phyloP scores from a whole-genome alignment of 2,113 vertebrate genomes.

The Recurvirostra avosetta region DNA sequence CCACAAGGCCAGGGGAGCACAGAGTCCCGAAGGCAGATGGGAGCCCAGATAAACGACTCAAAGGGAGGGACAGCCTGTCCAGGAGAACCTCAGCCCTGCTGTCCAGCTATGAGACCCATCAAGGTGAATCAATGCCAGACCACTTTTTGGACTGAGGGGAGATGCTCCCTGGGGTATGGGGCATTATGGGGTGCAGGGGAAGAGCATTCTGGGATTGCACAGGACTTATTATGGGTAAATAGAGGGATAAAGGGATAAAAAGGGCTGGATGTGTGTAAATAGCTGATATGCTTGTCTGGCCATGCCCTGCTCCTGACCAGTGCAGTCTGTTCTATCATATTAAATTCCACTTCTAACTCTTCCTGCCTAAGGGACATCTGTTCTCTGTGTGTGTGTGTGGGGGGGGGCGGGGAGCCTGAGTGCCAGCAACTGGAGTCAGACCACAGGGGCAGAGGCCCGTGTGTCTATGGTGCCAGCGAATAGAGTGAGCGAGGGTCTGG shows the following conservation, averaged over 20 bases:
- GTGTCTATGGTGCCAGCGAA: neutral
- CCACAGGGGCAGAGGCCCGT: rapidly evolving
- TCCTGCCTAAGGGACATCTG: neutral
- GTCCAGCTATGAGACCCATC: neutral
- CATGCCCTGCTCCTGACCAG: neutral
- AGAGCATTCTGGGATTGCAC: neutral
- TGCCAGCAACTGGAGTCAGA: neutral
- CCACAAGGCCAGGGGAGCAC: too few species aligned
- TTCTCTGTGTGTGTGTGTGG: neutral
- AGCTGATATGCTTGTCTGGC: neutral
- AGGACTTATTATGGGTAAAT: neutral
- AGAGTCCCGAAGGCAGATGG: neutral
- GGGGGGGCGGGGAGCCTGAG: neutral
- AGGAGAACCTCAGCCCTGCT: neutral
- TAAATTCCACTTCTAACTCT: neutral
- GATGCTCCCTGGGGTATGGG: neutral
- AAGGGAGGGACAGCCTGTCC: neutral
- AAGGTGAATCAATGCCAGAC: neutral
- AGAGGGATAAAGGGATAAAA: neutral
- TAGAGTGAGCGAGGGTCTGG: neutral
- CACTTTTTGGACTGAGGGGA: neutral
- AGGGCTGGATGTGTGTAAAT: neutral
- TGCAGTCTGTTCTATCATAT: neutral
- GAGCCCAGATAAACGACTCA: neutral
- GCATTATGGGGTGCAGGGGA: neutral